These are phyloP conservation scores for Papilio demoleus DNA, from an alignment of 2,888 invertebrate genomes.

Conservation along the genomic window DNA sequence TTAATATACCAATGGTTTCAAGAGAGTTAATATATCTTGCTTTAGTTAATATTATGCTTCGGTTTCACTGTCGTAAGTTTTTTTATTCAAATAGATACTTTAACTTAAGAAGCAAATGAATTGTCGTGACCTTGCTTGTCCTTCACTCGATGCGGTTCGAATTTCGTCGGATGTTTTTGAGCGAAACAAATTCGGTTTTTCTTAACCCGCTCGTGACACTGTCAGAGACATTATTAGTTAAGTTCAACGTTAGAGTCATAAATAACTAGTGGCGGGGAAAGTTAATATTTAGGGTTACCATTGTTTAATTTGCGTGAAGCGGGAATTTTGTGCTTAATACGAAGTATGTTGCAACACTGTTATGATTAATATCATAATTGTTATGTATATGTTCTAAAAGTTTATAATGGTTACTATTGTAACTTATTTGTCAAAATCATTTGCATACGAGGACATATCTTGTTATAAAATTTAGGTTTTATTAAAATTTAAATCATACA, in stretches of 20 bases:
- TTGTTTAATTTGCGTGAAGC: slow-evolving; percentile 23
- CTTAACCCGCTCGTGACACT: slow-evolving; percentile 28
- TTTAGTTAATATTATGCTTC: too few species aligned
- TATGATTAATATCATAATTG: neutral
- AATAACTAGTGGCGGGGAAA: slow-evolving; percentile 43
- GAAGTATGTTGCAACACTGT: neutral
- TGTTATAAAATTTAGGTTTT: too few species aligned
- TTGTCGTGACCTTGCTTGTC: slow-evolving; percentile 20
- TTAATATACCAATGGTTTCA: too few species aligned
- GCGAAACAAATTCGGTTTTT: slow-evolving; percentile 26
- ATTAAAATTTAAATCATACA: too few species aligned
- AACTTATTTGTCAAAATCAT: too few species aligned
- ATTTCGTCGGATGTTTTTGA: slow-evolving; percentile 21
- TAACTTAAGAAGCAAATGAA: neutral
- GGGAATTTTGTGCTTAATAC: slow-evolving; percentile 24
- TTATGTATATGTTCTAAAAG: too few species aligned
- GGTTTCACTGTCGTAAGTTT: too few species aligned
- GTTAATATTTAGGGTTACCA: slow-evolving; percentile 41
- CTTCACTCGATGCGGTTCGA: slow-evolving; percentile 5
- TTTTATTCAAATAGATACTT: too few species aligned
- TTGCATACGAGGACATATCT: too few species aligned
- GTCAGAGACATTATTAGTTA: slow-evolving; percentile 39
- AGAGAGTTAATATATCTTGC: too few species aligned
- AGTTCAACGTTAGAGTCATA: slow-evolving; percentile 40
- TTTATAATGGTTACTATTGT: too few species aligned